Conservation (phyloP, 2,888 invertebrate species). For the Corbicula japonica region DNA sequence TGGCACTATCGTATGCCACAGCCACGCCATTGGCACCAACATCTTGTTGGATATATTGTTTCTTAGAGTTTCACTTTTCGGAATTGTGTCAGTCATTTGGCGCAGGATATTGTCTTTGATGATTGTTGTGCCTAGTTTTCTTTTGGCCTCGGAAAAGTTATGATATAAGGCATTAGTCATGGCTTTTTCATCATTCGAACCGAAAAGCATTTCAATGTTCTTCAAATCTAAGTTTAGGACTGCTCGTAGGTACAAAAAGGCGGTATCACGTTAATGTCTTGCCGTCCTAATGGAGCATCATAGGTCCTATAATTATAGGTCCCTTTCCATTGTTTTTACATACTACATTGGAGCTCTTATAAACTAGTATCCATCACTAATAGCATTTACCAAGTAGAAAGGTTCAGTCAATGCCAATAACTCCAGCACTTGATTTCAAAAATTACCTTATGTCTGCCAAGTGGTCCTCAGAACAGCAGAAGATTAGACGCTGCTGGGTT, state of each 20-base stretch:
- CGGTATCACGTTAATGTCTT: not conserved
- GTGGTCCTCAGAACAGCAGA: conserved; percentile 7
- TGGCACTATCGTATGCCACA: too few relatives aligned
- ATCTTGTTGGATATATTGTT: too few relatives aligned
- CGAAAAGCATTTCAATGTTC: not conserved
- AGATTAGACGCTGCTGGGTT: not conserved
- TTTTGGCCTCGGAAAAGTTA: not conserved
- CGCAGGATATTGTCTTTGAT: too few relatives aligned
- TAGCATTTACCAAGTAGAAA: conserved; percentile 17
- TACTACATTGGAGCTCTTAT: conserved; percentile 6
- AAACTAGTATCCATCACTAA: not conserved
- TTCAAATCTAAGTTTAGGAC: not conserved
- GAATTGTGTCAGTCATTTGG: too few relatives aligned
- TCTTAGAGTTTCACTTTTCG: too few relatives aligned
- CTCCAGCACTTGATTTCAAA: conserved; percentile 1
- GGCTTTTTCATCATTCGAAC: not conserved
- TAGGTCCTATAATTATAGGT: conserved; percentile 32
- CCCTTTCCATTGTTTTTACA: conserved; percentile 17
- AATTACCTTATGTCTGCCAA: conserved; percentile 21
- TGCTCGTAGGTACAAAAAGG: not conserved
- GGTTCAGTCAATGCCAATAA: conserved; percentile 23
- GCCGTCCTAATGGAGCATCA: conserved; percentile 36
- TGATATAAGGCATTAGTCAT: not conserved
- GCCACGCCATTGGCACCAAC: too few relatives aligned
- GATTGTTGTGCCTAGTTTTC: too few relatives aligned